phyloP scores from a whole-genome alignment of 2,888 invertebrate genomes.

The Aradus depressus region DNA sequence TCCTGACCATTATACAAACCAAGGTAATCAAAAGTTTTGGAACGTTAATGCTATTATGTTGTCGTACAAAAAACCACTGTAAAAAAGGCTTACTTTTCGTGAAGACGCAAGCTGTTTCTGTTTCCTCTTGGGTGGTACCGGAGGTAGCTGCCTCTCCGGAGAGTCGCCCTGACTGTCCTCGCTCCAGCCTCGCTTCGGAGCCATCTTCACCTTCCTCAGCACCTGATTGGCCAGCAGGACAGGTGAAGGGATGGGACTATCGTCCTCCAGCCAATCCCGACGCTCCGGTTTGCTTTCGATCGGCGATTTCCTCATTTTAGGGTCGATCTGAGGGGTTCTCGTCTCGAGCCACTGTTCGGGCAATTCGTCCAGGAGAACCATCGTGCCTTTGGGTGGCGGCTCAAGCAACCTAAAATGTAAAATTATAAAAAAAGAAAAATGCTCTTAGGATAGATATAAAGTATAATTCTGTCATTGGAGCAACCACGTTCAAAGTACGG shows the following conservation, averaged over 20 bases:
- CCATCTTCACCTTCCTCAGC: slow-evolving; percentile 27
- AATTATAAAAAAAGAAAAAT: background rate
- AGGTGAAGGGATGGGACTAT: slow-evolving; percentile 17
- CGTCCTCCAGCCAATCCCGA: slow-evolving; percentile 16
- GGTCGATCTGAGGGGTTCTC: slow-evolving; percentile 7
- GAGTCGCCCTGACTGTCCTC: slow-evolving; percentile 27
- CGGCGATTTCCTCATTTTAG: background rate
- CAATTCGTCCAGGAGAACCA: slow-evolving; percentile 15
- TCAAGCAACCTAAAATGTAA: slow-evolving; percentile 21
- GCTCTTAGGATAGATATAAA: too few species aligned
- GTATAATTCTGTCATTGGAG: too few species aligned
- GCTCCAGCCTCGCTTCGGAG: slow-evolving; percentile 26
- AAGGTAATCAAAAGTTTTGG: too few species aligned
- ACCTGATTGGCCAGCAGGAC: slow-evolving; percentile 22
- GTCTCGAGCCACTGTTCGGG: slow-evolving; percentile 20
- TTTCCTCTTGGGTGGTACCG: slow-evolving; percentile 23
- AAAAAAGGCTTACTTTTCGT: slow-evolving; percentile 1
- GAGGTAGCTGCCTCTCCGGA: slow-evolving; percentile 15
- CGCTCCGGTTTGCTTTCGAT: slow-evolving; percentile 2
- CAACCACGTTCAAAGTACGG: too few species aligned
- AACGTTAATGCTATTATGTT: too few species aligned
- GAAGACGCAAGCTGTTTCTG: slow-evolving; percentile 9
- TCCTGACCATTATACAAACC: too few species aligned
- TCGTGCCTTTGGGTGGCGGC: slow-evolving; percentile 19
- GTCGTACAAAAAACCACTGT: too few species aligned